Evolutionary conservation across 2,888 invertebrate genomes (phyloP).

Genomic region (Lasioglossum lativentre): DNA sequence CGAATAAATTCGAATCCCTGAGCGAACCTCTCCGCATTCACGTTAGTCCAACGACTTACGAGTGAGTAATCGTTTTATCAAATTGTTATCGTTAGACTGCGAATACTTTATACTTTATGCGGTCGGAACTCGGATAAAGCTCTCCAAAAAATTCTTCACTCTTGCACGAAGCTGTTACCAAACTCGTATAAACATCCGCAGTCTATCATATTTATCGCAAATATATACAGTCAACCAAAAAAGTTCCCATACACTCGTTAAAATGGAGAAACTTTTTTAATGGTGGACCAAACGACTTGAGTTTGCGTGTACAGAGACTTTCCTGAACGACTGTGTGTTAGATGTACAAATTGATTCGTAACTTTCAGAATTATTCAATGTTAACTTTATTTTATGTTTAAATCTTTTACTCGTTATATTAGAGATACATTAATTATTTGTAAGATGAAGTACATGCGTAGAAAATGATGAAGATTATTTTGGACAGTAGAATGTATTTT

Average conservation of each 20-base stretch:
- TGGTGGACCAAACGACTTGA: too few species aligned
- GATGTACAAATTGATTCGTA: neutral
- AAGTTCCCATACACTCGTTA: too few species aligned
- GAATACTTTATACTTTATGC: neutral
- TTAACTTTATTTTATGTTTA: neutral
- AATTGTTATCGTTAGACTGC: neutral
- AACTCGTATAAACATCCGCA: neutral
- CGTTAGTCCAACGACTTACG: conserved; percentile 96
- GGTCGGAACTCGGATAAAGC: neutral
- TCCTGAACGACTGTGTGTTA: neutral
- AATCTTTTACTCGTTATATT: too few species aligned
- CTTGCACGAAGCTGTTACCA: too few species aligned
- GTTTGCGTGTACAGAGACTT: neutral
- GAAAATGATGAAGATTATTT: too few species aligned
- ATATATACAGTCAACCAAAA: neutral
- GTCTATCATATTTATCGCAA: neutral
- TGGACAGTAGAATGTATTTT: too few species aligned
- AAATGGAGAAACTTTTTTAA: too few species aligned
- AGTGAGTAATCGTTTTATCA: conserved; percentile 87
- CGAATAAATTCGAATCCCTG: conserved; percentile 97
- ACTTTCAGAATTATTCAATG: neutral
- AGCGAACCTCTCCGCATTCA: conserved; percentile 96
- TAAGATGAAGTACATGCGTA: too few species aligned
- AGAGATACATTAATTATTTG: too few species aligned
- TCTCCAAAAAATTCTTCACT: neutral